Evolutionary conservation across 30 jellyfish, hydroid and myxozoan species (phyloP).

Genomic region (Pelagia noctiluca): DNA sequence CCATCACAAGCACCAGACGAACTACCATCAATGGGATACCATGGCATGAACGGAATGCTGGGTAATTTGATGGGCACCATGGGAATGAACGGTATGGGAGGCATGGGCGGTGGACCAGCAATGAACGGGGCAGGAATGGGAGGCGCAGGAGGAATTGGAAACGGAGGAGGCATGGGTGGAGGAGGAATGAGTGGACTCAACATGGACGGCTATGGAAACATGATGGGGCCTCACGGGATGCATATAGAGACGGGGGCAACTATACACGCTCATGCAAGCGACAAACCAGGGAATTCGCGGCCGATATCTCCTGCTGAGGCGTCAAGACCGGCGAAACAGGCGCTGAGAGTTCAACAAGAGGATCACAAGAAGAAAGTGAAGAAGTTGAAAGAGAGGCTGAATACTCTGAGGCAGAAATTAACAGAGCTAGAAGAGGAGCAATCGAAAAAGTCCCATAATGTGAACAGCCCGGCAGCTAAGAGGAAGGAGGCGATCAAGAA

Average conservation of each 20-base stretch:
- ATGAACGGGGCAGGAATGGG: too few relatives aligned
- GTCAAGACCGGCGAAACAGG: constrained; percentile 74
- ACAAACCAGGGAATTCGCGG: constrained; percentile 69
- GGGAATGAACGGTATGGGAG: constrained; percentile 32
- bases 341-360: constrained; percentile 53
- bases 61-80: constrained; percentile 16
- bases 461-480: constrained; percentile 69
- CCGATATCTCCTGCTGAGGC: constrained; percentile 83
- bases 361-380: constrained; percentile 64
- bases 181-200: constrained; percentile 22
- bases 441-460: constrained; percentile 90
- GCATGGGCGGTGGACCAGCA: constrained; percentile 48
- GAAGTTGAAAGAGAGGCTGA: constrained; percentile 72
- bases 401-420: constrained; percentile 54
- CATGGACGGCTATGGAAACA: constrained; percentile 32
- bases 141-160: constrained; percentile 44
- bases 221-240: constrained; percentile 14
- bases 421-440: constrained; percentile 88
- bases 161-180: constrained; percentile 24
- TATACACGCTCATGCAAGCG: constrained; percentile 96
- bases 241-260: constrained; percentile 75
- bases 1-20: constrained; percentile 79
- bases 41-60: constrained; percentile 19
- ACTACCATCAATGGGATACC: constrained; percentile 66
- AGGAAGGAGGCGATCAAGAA: constrained; percentile 93